Percentiles rank a stretch among this genome's conserved stretches.
These are phyloP conservation scores for Carollia perspicillata DNA, from an alignment of 2,113 vertebrate genomes.

Conservation along the genomic window DNA sequence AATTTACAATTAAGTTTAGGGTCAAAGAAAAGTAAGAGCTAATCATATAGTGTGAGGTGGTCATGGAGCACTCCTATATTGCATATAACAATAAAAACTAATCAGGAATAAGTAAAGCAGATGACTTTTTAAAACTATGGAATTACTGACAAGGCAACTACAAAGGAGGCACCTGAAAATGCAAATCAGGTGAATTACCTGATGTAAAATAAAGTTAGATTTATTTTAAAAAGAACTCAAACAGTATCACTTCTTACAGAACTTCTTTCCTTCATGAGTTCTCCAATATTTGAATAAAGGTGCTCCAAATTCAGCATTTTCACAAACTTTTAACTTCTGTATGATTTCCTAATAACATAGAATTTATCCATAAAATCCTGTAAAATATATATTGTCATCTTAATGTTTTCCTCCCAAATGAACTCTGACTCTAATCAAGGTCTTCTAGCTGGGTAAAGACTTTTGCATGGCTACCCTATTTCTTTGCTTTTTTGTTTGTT, in stretches of 20 bases:
- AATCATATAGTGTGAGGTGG: background rate
- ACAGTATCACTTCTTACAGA: background rate
- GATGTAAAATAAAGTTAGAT: background rate
- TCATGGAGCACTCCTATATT: background rate
- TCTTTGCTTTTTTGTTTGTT: background rate
- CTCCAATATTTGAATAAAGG: background rate
- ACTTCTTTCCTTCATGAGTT: background rate
- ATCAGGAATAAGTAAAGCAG: background rate
- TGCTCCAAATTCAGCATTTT: background rate
- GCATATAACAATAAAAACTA: background rate
- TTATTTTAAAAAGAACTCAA: background rate
- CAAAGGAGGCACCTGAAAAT: background rate
- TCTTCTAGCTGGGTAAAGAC: conserved; percentile 18
- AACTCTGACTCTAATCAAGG: conserved; percentile 9
- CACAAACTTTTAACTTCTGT: background rate
- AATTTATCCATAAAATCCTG: conserved; percentile 68
- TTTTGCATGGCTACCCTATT: background rate
- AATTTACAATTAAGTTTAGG: background rate
- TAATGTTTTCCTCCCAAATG: conserved; percentile 17
- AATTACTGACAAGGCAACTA: background rate
- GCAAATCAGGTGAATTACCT: background rate
- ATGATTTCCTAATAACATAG: background rate
- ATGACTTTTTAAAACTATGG: background rate
- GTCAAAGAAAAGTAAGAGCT: background rate
- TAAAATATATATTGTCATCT: background rate